Evolutionary conservation across 2,113 vertebrate genomes (phyloP).

Genomic region (Alosa alosa): DNA sequence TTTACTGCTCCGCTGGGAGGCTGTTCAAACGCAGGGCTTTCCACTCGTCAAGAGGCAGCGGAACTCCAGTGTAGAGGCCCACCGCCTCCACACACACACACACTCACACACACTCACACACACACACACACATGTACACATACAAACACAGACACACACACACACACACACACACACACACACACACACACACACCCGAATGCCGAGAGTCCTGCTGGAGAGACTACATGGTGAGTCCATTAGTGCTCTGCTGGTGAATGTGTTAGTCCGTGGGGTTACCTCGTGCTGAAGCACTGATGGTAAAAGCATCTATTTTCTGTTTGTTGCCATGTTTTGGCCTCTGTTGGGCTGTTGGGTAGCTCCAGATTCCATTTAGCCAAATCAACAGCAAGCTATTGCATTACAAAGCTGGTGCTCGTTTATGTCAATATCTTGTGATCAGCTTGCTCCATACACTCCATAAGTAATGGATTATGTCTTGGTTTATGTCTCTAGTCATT

Average conservation of each 20-base stretch:
- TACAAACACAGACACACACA: neutral
- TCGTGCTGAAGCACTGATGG: neutral
- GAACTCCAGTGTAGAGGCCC: neutral
- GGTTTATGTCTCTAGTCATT: neutral
- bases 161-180: neutral
- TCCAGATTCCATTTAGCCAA: neutral
- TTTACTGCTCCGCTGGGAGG: slow-evolving; percentile 1
- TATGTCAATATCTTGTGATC: neutral
- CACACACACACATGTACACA: neutral
- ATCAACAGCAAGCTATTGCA: neutral
- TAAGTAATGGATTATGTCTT: neutral
- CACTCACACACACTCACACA: neutral
- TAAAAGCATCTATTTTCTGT: neutral
- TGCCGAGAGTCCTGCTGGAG: neutral
- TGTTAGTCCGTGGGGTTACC: neutral
- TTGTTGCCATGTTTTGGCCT: neutral
- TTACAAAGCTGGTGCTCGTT: neutral
- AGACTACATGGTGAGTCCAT: neutral
- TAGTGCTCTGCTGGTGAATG: neutral
- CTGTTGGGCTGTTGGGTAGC: neutral
- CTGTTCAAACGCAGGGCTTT: neutral
- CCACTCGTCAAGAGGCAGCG: neutral
- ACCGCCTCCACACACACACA: neutral
- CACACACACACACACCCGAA: neutral
- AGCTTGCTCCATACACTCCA: neutral